These are phyloP conservation scores for Eleginops maclovinus DNA, from an alignment of 2,113 vertebrate species.

Conservation along the genomic window DNA sequence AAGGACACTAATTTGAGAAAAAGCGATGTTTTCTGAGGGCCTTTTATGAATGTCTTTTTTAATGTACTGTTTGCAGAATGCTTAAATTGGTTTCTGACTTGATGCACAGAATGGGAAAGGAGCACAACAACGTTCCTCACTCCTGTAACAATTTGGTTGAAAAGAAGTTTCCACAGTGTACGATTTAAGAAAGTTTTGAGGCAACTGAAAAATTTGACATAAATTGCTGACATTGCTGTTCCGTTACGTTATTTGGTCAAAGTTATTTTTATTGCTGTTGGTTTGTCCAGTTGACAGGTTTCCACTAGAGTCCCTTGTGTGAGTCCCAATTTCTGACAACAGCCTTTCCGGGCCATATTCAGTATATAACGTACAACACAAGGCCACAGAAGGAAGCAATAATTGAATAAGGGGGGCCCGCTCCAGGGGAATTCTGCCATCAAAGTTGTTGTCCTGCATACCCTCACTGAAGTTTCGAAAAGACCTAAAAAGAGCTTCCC, in stretches of 20 bases:
- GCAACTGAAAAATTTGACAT: constrained; percentile 2
- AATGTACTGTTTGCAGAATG: constrained; percentile 27
- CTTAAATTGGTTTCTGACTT: constrained; percentile 47
- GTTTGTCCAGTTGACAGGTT: constrained; percentile 34
- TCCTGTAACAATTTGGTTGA: not conserved
- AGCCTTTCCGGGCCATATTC: constrained; percentile 25
- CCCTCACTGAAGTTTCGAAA: constrained; percentile 27
- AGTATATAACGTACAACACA: constrained; percentile 55
- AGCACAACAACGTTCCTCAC: constrained; percentile 14
- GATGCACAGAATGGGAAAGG: constrained; percentile 21
- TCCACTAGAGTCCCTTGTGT: constrained; percentile 12
- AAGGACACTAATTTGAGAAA: constrained; percentile 56
- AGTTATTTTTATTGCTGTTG: constrained; percentile 19
- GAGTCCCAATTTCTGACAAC: constrained; percentile 39
- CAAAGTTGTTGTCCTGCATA: constrained; percentile 45
- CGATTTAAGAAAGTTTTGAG: constrained; percentile 4
- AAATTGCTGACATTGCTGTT: constrained; percentile 34
- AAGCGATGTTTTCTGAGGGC: constrained; percentile 33
- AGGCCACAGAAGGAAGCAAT: constrained; percentile 68
- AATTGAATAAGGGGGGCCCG: constrained; percentile 54
- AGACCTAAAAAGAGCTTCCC: constrained; percentile 16
- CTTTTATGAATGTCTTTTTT: constrained; percentile 27
- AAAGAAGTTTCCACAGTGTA: constrained; percentile 11
- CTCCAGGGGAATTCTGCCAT: constrained; percentile 46
- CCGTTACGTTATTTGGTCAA: constrained; percentile 32